These are phyloP conservation scores for Drosophila paulistorum DNA, from an alignment of 1,140 invertebrate species.

Conservation along the genomic window DNA sequence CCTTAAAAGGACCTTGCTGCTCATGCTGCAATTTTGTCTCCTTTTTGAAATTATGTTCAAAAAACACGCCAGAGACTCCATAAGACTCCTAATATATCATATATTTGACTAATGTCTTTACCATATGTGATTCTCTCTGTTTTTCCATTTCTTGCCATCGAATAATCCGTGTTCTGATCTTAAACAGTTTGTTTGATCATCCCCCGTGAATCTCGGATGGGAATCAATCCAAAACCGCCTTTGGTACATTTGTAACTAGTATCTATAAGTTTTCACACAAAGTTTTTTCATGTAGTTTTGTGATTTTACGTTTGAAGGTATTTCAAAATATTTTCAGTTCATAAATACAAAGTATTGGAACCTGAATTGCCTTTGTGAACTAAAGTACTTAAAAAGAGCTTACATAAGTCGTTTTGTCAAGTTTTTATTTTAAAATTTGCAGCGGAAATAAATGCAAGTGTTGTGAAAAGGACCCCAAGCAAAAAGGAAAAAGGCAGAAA, in stretches of 20 bases:
- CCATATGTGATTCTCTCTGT: too few species aligned
- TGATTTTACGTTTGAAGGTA: too few species aligned
- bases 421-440: slow-evolving; percentile 32
- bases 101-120: slow-evolving; percentile 21
- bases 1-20: neutral
- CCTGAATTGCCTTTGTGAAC: neutral
- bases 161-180: too few species aligned
- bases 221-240: too few species aligned
- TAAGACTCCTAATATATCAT: neutral
- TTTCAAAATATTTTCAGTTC: too few species aligned
- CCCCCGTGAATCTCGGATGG: too few species aligned
- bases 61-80: neutral
- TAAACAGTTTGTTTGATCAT: too few species aligned
- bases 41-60: neutral
- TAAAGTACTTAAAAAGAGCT: slow-evolving; percentile 33
- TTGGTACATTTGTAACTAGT: too few species aligned
- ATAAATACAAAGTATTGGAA: neutral
- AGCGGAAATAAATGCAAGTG: slow-evolving; percentile 63
- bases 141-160: too few species aligned
- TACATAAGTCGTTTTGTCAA: slow-evolving; percentile 37
- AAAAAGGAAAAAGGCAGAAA: slow-evolving; percentile 18
- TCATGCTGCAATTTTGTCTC: neutral
- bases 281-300: too few species aligned
- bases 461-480: slow-evolving; percentile 32
- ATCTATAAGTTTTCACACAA: too few species aligned